Conservation (phyloP, 2,888 invertebrate species). For the Sepiola atlantica region DNA sequence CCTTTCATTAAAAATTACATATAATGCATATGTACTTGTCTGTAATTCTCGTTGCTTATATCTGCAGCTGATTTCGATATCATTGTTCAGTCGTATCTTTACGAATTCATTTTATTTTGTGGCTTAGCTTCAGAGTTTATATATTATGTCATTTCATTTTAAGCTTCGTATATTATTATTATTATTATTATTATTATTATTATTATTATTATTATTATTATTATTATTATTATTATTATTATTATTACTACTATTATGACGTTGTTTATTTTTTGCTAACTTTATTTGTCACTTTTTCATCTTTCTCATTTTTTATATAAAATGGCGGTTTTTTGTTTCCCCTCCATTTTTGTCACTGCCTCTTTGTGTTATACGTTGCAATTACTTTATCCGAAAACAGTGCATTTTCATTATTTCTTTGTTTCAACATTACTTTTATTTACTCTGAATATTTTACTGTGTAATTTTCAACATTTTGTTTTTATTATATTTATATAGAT, state of each 20-base stretch:
- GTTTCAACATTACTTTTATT: not conserved
- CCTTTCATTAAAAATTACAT: too few species aligned
- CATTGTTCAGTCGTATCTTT: not conserved
- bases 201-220: too few species aligned
- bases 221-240: too few species aligned
- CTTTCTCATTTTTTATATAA: not conserved
- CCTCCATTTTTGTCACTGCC: not conserved
- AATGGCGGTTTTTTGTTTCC: not conserved
- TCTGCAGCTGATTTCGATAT: not conserved
- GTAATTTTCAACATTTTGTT: not conserved
- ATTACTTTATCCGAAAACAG: not conserved
- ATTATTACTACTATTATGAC: not conserved
- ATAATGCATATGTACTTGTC: too few species aligned
- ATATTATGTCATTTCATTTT: conserved; percentile 13
- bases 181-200: too few species aligned
- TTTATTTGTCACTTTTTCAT: not conserved
- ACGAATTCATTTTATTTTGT: not conserved
- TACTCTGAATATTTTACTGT: not conserved
- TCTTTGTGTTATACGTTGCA: not conserved
- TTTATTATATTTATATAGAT: not conserved
- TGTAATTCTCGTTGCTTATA: not conserved
- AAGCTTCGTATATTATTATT: conserved; percentile 14
- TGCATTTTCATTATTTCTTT: not conserved
- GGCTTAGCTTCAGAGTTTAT: not conserved
- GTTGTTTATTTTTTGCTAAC: not conserved